phyloP scores from a whole-genome alignment of 2,113 vertebrate species.

The Alligator sinensis region DNA sequence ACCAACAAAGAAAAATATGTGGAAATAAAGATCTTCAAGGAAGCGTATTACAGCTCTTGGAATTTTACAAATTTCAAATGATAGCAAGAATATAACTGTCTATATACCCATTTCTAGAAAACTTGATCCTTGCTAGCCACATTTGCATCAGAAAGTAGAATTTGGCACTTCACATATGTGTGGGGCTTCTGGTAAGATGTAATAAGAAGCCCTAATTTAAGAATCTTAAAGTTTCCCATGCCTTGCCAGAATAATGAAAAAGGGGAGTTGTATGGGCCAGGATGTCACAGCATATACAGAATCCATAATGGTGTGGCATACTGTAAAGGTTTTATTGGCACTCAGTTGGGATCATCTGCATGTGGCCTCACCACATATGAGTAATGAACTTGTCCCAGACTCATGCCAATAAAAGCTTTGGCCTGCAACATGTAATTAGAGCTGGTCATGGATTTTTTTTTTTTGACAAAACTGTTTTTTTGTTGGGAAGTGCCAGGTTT shows the following conservation, averaged over 20 bases:
- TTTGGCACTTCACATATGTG: neutral
- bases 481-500: constrained; percentile 43
- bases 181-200: neutral
- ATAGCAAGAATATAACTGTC: neutral
- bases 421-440: neutral
- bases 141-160: neutral
- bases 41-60: neutral
- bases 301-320: neutral
- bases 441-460: constrained; percentile 24
- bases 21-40: neutral
- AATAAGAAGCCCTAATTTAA: neutral
- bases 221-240: constrained; percentile 26
- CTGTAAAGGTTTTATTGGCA: neutral
- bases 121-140: neutral
- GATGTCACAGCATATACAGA: constrained; percentile 9
- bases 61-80: neutral
- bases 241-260: constrained; percentile 7
- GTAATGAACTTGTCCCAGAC: constrained; percentile 56
- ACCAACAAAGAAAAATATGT: neutral
- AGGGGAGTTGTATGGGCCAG: neutral
- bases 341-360: constrained; percentile 62
- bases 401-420: constrained; percentile 52
- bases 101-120: neutral
- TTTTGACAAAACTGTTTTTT: constrained; percentile 28
- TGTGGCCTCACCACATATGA: constrained; percentile 53